Conservation (phyloP, 2,113 vertebrate species). For the Apodemus sylvaticus region DNA sequence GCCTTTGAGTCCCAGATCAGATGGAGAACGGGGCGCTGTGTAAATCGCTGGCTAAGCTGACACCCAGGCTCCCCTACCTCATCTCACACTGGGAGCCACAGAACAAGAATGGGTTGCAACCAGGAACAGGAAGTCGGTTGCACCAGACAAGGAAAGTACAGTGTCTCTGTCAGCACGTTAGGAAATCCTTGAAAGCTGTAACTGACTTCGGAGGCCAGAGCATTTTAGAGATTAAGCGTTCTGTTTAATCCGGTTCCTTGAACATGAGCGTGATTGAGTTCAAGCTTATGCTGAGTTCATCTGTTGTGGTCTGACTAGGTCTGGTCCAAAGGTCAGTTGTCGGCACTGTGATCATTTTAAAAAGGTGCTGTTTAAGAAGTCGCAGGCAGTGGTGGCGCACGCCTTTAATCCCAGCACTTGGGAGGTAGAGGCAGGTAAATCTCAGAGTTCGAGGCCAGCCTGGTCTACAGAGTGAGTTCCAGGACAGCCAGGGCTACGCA, state of each 20-base stretch:
- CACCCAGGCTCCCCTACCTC: background rate
- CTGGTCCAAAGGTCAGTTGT: background rate
- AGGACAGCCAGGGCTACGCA: no score
- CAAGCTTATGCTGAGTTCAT: background rate
- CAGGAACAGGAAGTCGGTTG: background rate
- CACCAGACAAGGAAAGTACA: background rate
- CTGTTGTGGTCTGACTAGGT: background rate
- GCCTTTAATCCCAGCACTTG: no score
- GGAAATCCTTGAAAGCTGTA: background rate
- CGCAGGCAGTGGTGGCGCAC: no score
- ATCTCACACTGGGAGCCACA: background rate
- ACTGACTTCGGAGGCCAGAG: background rate
- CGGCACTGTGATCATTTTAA: background rate
- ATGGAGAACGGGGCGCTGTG: background rate
- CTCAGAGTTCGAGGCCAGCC: no score
- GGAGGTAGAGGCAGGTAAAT: no score
- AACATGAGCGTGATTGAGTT: background rate
- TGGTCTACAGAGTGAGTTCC: no score
- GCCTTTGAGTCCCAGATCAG: background rate
- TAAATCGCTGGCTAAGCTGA: background rate
- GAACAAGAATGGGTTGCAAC: background rate
- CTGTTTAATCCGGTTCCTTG: background rate
- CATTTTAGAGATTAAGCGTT: background rate
- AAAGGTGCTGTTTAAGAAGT: background rate
- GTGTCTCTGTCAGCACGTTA: background rate